Evolutionary conservation across 2,113 vertebrate genomes (phyloP), one percentile per base, ranked within the genome.

Genomic region (Phalacrocorax pelagicus): DNA sequence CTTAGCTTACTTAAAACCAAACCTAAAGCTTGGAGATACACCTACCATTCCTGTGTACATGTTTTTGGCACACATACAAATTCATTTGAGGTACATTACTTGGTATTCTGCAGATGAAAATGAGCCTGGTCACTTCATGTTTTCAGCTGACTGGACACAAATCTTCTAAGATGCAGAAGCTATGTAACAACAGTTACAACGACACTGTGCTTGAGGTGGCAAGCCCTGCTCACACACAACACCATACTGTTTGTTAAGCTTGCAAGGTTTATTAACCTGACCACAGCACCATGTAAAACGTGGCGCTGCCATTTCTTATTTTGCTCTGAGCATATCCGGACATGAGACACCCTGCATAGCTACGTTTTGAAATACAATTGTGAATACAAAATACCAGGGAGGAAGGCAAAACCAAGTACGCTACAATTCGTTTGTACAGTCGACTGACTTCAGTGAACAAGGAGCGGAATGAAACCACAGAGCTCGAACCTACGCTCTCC

Each of bases 241-340:
- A 54, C 8, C 24, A 57, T 30, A 36, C 12, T 86, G 66, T 52
- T 61, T 77, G 49, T 72, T 91, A 91, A 91, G 54, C 87, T 91
- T 88, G 57, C 62, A 77, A 91, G 81, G 49, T 85, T 79, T 94
- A 90, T 93, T 87, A 94, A 82, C 40, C 61, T 85, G 87, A 89
- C 61, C 70, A 81, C 36, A 61, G 70, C 49, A 85, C 70, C 78
- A 72, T 54, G 58, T 36, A 90, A 95, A 92, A 94, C 26, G 66
- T 57, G 81, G 14, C 61, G 91, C 73, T 92, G 73, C 24, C 62
- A 58, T 77, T 83, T 73, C 71, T 73, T 54, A 81, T 61, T 91
- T 87, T 72, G 27, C 86, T 90, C 36, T 73, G 61, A 92, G 84
- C 47, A 34, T 27, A 91, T 49, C 40, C 73, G 69, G 84, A 75